Evolutionary conservation across 2,797 vertebrate species (phyloP).

Genomic region (Gambelia wislizenii): DNA sequence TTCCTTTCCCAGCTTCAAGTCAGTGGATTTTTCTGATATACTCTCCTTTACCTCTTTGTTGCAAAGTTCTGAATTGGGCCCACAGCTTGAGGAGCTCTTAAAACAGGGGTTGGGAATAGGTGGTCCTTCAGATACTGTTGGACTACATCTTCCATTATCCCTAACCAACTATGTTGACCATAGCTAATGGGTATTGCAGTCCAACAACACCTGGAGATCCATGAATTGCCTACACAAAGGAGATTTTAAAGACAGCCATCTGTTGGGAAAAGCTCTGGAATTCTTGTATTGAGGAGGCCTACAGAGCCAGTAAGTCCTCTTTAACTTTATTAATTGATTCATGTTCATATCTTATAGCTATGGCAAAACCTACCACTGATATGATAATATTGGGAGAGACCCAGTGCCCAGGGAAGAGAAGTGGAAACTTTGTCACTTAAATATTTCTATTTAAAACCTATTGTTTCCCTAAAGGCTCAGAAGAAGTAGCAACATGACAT

Average conservation of each 20-base stretch:
- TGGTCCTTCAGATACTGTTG: not conserved
- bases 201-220: not conserved
- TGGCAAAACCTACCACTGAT: not conserved
- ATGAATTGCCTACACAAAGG: not conserved
- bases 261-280: not conserved
- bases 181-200: not conserved
- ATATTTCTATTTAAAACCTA: not conserved
- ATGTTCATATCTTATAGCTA: not conserved
- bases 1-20: too few species aligned
- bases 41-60: not conserved
- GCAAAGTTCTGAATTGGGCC: not conserved
- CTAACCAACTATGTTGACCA: not conserved
- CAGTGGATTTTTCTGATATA: not conserved
- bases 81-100: not conserved
- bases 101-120: not conserved
- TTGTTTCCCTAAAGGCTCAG: not conserved
- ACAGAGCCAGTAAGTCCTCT: not conserved
- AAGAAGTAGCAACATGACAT: not conserved
- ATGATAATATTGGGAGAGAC: not conserved
- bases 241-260: not conserved
- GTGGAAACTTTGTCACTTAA: not conserved
- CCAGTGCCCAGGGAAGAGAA: not conserved
- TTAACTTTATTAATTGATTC: not conserved
- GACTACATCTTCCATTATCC: not conserved
- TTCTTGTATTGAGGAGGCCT: not conserved